A percentile compares a stretch with the other conserved stretches of the same genome.
These are phyloP conservation scores for Falco columbarius DNA, from an alignment of 2,797 vertebrate genomes.

Conservation along the genomic window DNA sequence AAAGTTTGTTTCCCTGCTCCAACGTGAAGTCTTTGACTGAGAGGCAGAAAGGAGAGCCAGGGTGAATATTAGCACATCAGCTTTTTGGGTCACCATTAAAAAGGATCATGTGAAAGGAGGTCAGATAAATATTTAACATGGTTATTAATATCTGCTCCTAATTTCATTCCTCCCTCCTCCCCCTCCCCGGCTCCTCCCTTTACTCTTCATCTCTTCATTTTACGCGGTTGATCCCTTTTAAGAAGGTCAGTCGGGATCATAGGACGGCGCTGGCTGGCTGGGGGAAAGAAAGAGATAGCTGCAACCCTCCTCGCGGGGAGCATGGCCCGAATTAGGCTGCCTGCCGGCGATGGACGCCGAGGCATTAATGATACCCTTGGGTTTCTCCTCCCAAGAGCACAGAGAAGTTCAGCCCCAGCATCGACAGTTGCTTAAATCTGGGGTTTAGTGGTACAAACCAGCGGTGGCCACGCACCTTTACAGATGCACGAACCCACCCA, in stretches of 20 bases:
- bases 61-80: conserved; percentile 39
- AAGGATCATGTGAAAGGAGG: conserved; percentile 72
- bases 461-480: background rate
- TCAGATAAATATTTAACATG: conserved; percentile 78
- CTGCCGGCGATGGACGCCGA: background rate
- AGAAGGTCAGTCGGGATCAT: conserved; percentile 39
- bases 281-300: background rate
- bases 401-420: accelerated
- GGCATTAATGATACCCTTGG: background rate
- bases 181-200: background rate
- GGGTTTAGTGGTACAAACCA: accelerated
- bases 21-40: conserved; percentile 15
- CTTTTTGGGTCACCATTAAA: conserved; percentile 69
- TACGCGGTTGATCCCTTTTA: conserved; percentile 61
- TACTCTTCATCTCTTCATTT: conserved; percentile 25
- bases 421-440: accelerated
- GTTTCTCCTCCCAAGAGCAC: background rate
- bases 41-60: background rate
- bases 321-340: background rate
- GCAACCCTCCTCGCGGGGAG: background rate
- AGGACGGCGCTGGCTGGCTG: background rate
- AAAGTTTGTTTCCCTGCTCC: background rate
- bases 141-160: conserved; percentile 76
- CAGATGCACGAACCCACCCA: too few species aligned
- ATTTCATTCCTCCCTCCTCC: conserved; percentile 65